A percentile compares a stretch with the other conserved stretches of the same genome.
Evolutionary conservation across 1,140 invertebrate species (phyloP).

Genomic region (Agrypnia vestita): DNA sequence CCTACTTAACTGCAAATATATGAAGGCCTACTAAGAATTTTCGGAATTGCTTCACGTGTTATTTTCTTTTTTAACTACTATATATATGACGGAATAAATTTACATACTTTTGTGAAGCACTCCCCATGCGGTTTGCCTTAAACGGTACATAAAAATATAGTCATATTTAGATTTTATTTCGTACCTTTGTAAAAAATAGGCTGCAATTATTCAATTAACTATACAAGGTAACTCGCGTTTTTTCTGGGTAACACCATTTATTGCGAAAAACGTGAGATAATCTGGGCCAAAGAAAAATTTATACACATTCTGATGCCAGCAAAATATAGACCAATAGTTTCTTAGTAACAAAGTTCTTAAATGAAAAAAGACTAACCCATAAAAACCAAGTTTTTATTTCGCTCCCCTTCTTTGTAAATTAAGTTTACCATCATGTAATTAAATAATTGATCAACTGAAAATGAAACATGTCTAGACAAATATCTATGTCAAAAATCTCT

Average conservation of each 20-base stretch:
- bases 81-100: not conserved
- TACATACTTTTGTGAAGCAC: not conserved
- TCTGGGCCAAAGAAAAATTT: conserved; percentile 2
- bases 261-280: not conserved
- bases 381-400: too few species aligned
- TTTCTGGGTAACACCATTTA: conserved; percentile 10
- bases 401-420: too few species aligned
- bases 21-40: not conserved
- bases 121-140: conserved; percentile 3
- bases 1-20: too few species aligned
- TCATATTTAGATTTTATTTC: too few species aligned
- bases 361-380: too few species aligned
- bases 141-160: not conserved
- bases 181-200: not conserved
- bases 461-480: too few species aligned
- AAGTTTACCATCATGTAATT: too few species aligned
- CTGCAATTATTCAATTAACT: not conserved
- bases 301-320: too few species aligned
- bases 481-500: too few species aligned
- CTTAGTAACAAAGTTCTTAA: too few species aligned
- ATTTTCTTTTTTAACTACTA: not conserved
- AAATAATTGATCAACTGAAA: too few species aligned
- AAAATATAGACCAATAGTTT: too few species aligned
- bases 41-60: not conserved
- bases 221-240: not conserved